These are phyloP conservation scores for Drosophila gunungcola DNA, from an alignment of 1,140 invertebrate species.

Conservation along the genomic window DNA sequence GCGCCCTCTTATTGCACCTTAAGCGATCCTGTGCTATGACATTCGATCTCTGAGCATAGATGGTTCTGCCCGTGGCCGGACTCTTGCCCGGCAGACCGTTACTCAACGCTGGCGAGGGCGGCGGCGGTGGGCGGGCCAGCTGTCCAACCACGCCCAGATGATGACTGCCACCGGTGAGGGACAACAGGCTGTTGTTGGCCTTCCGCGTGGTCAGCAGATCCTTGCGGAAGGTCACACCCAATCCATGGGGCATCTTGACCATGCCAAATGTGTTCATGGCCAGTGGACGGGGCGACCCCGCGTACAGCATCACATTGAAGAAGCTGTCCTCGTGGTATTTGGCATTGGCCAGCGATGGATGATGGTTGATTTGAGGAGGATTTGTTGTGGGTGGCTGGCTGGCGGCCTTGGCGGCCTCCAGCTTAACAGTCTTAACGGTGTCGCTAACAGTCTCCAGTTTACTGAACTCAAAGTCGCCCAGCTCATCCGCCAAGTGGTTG, in stretches of 20 bases:
- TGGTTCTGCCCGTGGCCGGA: slow-evolving; percentile 47
- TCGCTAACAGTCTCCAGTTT: slow-evolving; percentile 78
- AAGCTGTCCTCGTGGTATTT: slow-evolving; percentile 73
- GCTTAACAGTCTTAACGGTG: slow-evolving; percentile 76
- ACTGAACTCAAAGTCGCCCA: slow-evolving; percentile 67
- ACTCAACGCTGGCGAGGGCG: slow-evolving; percentile 35
- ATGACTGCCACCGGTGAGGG: slow-evolving; percentile 53
- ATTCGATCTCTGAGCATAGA: slow-evolving; percentile 65
- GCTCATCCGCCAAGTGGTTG: slow-evolving; percentile 56
- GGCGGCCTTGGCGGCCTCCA: slow-evolving; percentile 58
- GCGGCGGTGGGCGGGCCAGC: slow-evolving; percentile 54
- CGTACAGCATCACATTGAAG: slow-evolving; percentile 75
- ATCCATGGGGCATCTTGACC: slow-evolving; percentile 71
- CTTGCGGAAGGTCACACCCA: slow-evolving; percentile 76
- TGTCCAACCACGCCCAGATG: slow-evolving; percentile 60
- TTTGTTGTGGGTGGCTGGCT: slow-evolving; percentile 45
- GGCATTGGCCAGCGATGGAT: slow-evolving; percentile 61
- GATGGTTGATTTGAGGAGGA: slow-evolving; percentile 37
- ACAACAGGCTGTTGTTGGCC: slow-evolving; percentile 71
- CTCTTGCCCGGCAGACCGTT: slow-evolving; percentile 51
- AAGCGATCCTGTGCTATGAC: slow-evolving; percentile 65
- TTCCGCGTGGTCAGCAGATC: slow-evolving; percentile 71
- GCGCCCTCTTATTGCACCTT: slow-evolving; percentile 64
- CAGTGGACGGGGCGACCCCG: slow-evolving; percentile 70
- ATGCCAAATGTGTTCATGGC: slow-evolving; percentile 77